phyloP scores from a whole-genome alignment of 30 jellyfish, hydroid and myxozoan genomes.

The Aurelia sp. region DNA sequence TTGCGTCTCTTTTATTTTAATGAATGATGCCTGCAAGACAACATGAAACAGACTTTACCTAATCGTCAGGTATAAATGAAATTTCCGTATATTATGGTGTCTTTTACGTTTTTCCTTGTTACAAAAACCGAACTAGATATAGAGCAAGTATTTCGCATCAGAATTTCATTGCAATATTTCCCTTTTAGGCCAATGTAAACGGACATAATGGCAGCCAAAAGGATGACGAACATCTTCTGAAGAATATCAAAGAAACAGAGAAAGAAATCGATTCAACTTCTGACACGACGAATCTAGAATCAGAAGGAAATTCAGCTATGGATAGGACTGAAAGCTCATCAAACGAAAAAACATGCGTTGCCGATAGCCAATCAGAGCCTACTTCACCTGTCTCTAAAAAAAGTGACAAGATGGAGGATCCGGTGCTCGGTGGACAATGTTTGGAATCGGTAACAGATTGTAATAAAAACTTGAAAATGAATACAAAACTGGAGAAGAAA shows the following conservation, averaged over 20 bases:
- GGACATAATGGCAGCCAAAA: too few species aligned
- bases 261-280: slow-evolving; percentile 32
- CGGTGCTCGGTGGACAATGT: slow-evolving; percentile 1
- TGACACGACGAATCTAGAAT: slow-evolving; percentile 13
- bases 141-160: too few species aligned
- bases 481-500: slow-evolving; percentile 24
- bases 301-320: slow-evolving; percentile 2
- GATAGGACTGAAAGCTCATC: slow-evolving; percentile 22
- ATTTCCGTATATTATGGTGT: too few species aligned
- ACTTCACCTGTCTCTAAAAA: not conserved
- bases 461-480: slow-evolving; percentile 30
- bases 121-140: too few species aligned
- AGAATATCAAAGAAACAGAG: slow-evolving; percentile 42
- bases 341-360: slow-evolving; percentile 19
- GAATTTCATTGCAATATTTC: too few species aligned
- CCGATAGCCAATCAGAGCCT: slow-evolving; percentile 22
- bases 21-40: too few species aligned
- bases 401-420: not conserved
- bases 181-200: too few species aligned
- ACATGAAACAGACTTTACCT: too few species aligned
- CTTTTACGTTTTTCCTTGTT: too few species aligned
- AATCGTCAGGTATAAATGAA: too few species aligned
- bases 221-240: slow-evolving; percentile 3
- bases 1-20: too few species aligned
- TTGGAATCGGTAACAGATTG: slow-evolving; percentile 33